These are phyloP conservation scores for Acronicta psi DNA, from an alignment of 2,888 invertebrate species.

Conservation along the genomic window DNA sequence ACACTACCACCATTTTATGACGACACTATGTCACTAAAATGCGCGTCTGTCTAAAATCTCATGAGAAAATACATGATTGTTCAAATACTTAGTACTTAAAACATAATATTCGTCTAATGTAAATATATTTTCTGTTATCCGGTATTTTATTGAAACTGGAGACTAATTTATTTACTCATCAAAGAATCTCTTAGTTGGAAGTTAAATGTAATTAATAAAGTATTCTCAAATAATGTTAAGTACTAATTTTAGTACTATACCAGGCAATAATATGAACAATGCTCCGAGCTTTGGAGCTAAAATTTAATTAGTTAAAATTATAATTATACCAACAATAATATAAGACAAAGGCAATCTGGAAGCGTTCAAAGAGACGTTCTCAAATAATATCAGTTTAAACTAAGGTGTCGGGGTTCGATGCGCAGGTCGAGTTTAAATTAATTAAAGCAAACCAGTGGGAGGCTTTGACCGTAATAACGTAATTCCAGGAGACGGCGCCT, in stretches of 20 bases:
- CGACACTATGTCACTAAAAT: no score
- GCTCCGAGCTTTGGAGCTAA: not conserved
- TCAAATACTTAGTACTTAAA: no score
- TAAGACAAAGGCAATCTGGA: constrained; percentile 1
- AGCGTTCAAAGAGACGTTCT: constrained; percentile 25
- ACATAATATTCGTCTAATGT: no score
- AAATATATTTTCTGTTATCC: no score
- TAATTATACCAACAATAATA: constrained; percentile 17
- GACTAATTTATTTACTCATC: no score
- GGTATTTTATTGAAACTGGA: no score
- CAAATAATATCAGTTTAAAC: constrained; percentile 36
- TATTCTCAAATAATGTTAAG: no score
- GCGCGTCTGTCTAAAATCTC: no score
- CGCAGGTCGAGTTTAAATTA: constrained; percentile 65
- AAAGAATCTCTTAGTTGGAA: no score
- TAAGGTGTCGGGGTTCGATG: constrained; percentile 64
- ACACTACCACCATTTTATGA: no score
- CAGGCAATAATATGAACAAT: not conserved
- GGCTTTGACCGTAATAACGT: constrained; percentile 71
- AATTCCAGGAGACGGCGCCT: constrained; percentile 60
- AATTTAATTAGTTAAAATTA: constrained; percentile 24
- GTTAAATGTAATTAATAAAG: no score
- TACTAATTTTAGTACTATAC: not conserved
- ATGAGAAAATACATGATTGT: no score
- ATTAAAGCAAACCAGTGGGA: constrained; percentile 65